Evolutionary conservation across 2,888 invertebrate species (phyloP), one percentile per base, ranked within the genome.

Genomic region (Empis stercorea): DNA sequence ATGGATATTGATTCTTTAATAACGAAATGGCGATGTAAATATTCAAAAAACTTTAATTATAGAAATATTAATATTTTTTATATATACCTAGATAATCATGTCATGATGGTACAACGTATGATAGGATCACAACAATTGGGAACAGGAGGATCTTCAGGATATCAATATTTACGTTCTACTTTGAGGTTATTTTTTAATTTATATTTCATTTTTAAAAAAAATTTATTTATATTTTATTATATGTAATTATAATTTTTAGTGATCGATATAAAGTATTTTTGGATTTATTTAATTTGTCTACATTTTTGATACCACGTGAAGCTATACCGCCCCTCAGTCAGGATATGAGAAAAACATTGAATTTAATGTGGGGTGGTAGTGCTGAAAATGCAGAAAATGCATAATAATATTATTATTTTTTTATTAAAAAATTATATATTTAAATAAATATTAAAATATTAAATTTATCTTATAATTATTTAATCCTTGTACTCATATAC

Each of bases 1-100:
- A 96, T 96, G 89, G 97, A 99, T 63, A 94, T 99, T 45, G 99
- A 99, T 73, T 92, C 95, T 1, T 76, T 95, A 48, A 89, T 99
- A 61, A 97, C 95, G 37, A 99, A 99, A 71, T 99, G 99, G 99
- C 79, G 99, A 68, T 95, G 97, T 97, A 72, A 81, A 85, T 55
- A 27, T 13, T 16, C 34, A 32, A 17, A 9, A 32, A 30, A 15
- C 10, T 34, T 38, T 11, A 1, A 14, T 4, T 9, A 4, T 0
- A n/a, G n/a, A n/a, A n/a, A n/a, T n/a, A n/a, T n/a, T n/a, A n/a
- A n/a, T n/a, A n/a, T n/a, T n/a, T n/a, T n/a, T n/a, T n/a, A n/a
- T n/a, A n/a, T n/a, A n/a, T n/a, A 70, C 71, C 2, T 67, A 97
- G 97, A 96, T 68, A 97, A 96, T 69, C 99, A 99, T 68, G 91